Evolutionary conservation across 2,113 vertebrate species (phyloP).

Genomic region (Condylura cristata): DNA sequence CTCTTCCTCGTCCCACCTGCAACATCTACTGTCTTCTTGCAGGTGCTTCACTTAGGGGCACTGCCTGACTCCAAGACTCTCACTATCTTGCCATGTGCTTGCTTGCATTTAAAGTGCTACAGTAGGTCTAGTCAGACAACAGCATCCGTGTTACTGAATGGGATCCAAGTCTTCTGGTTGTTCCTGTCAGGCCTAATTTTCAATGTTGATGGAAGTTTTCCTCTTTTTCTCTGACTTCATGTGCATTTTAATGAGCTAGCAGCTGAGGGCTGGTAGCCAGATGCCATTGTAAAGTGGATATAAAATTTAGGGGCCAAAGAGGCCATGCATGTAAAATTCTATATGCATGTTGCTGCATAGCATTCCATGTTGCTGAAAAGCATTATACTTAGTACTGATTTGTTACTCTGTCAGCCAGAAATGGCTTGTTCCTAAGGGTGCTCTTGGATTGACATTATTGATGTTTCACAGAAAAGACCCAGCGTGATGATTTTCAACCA

Average conservation of each 20-base stretch:
- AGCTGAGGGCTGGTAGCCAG: constrained; percentile 46
- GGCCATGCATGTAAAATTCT: neutral
- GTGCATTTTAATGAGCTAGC: constrained; percentile 49
- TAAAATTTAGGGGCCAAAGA: constrained; percentile 28
- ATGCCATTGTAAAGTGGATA: constrained; percentile 53
- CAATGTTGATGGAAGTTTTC: constrained; percentile 29
- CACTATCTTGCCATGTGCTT: neutral
- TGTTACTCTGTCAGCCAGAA: neutral
- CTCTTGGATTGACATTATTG: neutral
- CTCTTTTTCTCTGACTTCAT: constrained; percentile 41
- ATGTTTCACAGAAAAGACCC: neutral
- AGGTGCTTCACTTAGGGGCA: neutral
- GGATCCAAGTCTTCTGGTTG: neutral
- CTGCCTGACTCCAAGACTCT: neutral
- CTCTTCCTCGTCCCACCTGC: neutral
- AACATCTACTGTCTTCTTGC: neutral
- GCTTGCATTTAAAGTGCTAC: neutral
- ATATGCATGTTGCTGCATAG: neutral
- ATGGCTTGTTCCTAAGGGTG: neutral
- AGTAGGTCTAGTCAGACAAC: neutral
- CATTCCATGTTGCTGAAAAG: constrained; percentile 19
- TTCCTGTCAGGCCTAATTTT: constrained; percentile 44
- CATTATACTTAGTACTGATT: neutral
- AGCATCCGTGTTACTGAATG: neutral
- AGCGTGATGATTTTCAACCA: no score